Conservation (phyloP, 1,140 invertebrate genomes). For the Panagrolaimus sp. region DNA sequence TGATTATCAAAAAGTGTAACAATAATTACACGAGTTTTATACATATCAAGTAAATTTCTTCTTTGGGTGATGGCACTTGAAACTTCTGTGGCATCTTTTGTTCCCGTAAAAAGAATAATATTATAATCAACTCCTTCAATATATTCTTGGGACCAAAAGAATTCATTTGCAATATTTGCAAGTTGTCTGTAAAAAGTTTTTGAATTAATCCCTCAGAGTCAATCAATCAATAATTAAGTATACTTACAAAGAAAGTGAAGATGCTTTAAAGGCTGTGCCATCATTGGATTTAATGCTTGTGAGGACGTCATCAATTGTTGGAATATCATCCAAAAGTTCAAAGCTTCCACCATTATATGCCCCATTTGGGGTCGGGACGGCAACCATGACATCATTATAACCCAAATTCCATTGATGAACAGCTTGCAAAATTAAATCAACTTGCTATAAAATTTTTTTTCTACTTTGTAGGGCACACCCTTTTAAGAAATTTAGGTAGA, state of each 20-base stretch:
- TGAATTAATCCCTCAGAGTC: too few relatives aligned
- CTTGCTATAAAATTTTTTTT: too few relatives aligned
- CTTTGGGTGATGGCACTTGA: neutral
- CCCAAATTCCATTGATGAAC: neutral
- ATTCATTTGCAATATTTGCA: neutral
- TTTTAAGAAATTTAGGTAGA: too few relatives aligned
- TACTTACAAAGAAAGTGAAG: neutral
- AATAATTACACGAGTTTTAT: neutral
- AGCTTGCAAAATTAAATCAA: neutral
- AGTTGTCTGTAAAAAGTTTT: neutral
- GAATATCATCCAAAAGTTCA: neutral
- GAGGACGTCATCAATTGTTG: neutral
- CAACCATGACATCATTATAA: neutral
- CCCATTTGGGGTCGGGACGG: neutral
- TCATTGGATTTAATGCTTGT: neutral
- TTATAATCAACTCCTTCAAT: neutral
- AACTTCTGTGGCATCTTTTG: neutral
- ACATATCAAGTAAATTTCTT: neutral
- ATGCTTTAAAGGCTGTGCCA: neutral
- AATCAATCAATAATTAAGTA: too few relatives aligned
- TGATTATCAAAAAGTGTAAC: neutral
- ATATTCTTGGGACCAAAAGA: neutral
- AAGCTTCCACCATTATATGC: neutral
- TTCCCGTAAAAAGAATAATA: neutral
- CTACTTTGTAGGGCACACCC: too few relatives aligned